phyloP scores from a whole-genome alignment of 2,113 vertebrate genomes.

The Chaetorhynchus papuensis region DNA sequence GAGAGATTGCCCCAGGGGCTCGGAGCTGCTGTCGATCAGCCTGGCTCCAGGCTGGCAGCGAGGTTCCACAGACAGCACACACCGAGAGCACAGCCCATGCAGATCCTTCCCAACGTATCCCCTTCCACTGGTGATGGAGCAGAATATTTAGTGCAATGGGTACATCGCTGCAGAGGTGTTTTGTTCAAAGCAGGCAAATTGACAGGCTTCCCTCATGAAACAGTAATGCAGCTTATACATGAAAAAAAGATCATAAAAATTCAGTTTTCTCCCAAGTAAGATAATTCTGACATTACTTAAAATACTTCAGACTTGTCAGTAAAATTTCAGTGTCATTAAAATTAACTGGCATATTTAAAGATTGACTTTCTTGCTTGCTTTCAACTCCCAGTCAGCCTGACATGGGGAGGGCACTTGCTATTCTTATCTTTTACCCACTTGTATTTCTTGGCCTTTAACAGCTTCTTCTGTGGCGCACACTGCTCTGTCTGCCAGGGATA shows the following conservation, averaged over 20 bases:
- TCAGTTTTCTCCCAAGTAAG: slow-evolving; percentile 30
- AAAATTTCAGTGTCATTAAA: slow-evolving; percentile 52
- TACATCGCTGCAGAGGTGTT: neutral
- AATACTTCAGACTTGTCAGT: slow-evolving; percentile 65
- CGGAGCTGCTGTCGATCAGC: neutral
- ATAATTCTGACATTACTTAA: slow-evolving; percentile 54
- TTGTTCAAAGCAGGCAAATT: slow-evolving; percentile 14
- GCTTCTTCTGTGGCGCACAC: neutral
- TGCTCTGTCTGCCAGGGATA: slow-evolving; percentile 39
- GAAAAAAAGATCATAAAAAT: slow-evolving; percentile 33
- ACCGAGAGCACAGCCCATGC: fast-evolving
- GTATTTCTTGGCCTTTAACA: slow-evolving; percentile 3
- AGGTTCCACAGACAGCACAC: fast-evolving
- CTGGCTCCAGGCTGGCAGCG: neutral
- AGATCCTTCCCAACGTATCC: fast-evolving
- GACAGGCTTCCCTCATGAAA: slow-evolving; percentile 38
- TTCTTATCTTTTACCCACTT: slow-evolving; percentile 48
- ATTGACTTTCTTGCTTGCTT: slow-evolving; percentile 57
- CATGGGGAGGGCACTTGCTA: slow-evolving; percentile 42
- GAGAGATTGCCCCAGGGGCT: neutral
- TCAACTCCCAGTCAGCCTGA: slow-evolving; percentile 50
- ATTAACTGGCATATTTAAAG: slow-evolving; percentile 65
- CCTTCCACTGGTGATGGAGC: neutral
- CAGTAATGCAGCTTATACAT: neutral
- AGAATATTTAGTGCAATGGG: neutral